A percentile compares a stretch with the other conserved stretches of the same genome.
These are phyloP conservation scores for Etheostoma nigrum DNA, from an alignment of 2,797 vertebrate species.

Conservation along the genomic window DNA sequence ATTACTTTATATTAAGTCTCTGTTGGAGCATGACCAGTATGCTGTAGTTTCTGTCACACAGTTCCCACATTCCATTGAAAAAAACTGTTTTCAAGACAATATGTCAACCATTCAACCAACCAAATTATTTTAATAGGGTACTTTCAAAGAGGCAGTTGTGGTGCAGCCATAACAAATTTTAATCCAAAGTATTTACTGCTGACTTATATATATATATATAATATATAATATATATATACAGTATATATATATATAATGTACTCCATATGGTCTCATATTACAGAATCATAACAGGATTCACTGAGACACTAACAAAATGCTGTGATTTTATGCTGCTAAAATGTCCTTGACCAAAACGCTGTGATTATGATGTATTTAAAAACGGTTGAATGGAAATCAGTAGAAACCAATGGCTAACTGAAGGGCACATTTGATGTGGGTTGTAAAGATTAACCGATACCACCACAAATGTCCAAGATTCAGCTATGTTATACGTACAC, in stretches of 20 bases:
- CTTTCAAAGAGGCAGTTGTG: slow-evolving; percentile 41
- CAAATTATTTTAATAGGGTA: slow-evolving; percentile 7
- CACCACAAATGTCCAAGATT: background rate
- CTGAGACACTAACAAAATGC: slow-evolving; percentile 2
- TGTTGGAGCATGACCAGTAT: slow-evolving; percentile 1
- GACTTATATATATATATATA: background rate
- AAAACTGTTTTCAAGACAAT: slow-evolving; percentile 24
- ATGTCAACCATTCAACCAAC: background rate
- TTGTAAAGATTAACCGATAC: background rate
- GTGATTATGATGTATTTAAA: background rate
- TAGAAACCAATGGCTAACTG: slow-evolving; percentile 1
- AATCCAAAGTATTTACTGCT: slow-evolving; percentile 30
- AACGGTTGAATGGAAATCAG: background rate
- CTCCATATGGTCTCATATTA: slow-evolving; percentile 25
- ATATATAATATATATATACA: no score
- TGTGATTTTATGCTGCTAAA: background rate
- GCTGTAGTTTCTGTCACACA: background rate
- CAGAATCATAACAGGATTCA: background rate
- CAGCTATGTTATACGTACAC: background rate
- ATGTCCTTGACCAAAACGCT: slow-evolving; percentile 10
- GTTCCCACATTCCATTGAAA: background rate
- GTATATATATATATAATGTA: no score
- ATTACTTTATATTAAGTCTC: slow-evolving; percentile 16
- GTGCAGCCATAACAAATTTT: slow-evolving; percentile 18
- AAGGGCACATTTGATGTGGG: background rate